Percentiles rank a stretch among this genome's conserved stretches.
phyloP scores from a whole-genome alignment of 2,113 vertebrate species.

The Brachypodius melanocephalos region DNA sequence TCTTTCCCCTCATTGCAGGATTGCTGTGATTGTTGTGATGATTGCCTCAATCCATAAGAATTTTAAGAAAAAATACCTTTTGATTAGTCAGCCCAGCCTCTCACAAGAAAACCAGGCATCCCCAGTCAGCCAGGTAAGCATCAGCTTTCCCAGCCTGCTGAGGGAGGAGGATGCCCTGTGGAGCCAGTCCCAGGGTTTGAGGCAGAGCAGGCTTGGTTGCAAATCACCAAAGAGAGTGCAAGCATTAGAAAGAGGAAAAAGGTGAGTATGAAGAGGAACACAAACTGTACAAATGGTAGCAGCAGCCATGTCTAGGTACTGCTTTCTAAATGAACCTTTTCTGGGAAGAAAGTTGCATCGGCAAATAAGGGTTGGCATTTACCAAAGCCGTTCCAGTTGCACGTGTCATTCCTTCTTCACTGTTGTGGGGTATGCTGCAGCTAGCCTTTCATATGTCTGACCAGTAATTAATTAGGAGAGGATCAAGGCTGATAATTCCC shows the following conservation, averaged over 20 bases:
- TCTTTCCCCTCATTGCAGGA: background rate
- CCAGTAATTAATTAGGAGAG: conserved; percentile 71
- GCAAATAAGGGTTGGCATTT: background rate
- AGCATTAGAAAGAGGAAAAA: background rate
- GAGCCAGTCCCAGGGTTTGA: background rate
- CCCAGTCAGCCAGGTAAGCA: background rate
- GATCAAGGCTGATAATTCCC: conserved; percentile 63
- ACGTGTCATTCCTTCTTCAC: background rate
- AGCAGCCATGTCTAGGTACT: background rate
- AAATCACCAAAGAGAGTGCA: background rate
- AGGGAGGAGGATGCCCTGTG: background rate
- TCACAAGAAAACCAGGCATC: background rate
- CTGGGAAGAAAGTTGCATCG: background rate
- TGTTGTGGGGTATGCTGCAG: background rate
- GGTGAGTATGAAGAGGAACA: background rate
- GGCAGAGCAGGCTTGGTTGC: background rate
- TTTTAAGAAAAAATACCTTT: conserved; percentile 33
- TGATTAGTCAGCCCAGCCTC: background rate
- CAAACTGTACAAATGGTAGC: background rate
- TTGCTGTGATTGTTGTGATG: conserved; percentile 26
- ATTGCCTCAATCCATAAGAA: conserved; percentile 2
- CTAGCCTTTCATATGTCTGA: conserved; percentile 29
- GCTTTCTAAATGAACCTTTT: background rate
- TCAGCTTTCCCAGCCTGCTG: background rate
- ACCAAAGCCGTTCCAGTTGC: background rate